phyloP scores from a whole-genome alignment of 2,888 invertebrate species.

The Micoletzkya japonica region DNA sequence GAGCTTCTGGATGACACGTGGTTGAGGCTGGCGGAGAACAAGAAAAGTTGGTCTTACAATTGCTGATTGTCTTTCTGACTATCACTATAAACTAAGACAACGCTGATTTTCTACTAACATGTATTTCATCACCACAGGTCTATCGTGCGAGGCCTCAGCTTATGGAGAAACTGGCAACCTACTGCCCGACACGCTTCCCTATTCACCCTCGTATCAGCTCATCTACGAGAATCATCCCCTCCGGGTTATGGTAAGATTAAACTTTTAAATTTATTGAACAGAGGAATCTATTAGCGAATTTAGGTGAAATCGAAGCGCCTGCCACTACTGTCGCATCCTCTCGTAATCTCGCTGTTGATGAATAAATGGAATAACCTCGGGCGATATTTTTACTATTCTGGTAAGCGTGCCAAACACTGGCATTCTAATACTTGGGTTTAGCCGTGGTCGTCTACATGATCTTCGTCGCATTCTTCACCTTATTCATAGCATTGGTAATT shows the following conservation, averaged over 20 bases:
- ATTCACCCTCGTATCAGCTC: background rate
- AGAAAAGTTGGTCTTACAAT: too few relatives aligned
- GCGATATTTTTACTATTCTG: conserved; percentile 1
- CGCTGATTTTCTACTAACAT: too few relatives aligned
- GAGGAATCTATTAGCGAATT: too few relatives aligned
- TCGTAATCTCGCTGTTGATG: background rate
- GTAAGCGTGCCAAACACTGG: too few relatives aligned
- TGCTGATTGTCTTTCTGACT: too few relatives aligned
- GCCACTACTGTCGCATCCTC: background rate
- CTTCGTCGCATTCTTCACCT: background rate
- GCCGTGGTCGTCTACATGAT: background rate
- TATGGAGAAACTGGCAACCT: too few relatives aligned
- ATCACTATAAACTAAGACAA: too few relatives aligned
- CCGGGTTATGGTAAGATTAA: background rate
- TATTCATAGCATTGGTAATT: background rate
- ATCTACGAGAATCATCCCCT: conserved; percentile 1
- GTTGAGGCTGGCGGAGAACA: too few relatives aligned
- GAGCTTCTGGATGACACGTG: too few relatives aligned
- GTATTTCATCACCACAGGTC: too few relatives aligned
- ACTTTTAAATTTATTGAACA: background rate
- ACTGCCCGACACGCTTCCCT: background rate
- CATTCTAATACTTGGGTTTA: background rate
- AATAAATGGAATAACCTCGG: background rate
- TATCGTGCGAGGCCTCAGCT: too few relatives aligned
- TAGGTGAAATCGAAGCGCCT: background rate